These are phyloP conservation scores for Chaetura pelagica DNA, from an alignment of 2,113 vertebrate species.

Conservation along the genomic window DNA sequence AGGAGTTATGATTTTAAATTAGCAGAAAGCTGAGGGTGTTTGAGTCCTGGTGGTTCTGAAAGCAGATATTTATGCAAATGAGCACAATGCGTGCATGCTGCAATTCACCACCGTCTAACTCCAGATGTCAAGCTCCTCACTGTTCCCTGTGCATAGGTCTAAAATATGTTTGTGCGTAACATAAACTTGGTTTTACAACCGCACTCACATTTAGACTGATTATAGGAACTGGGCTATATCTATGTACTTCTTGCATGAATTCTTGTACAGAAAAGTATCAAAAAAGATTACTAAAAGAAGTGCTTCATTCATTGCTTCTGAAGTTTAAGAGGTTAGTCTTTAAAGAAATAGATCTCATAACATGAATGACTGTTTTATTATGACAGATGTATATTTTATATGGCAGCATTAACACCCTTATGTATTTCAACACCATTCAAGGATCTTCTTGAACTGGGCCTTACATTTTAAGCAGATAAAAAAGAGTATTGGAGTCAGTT, in stretches of 20 bases:
- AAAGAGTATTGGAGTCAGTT: neutral
- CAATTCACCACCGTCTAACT: slow-evolving; percentile 50
- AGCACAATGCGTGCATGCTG: slow-evolving; percentile 22
- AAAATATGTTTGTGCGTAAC: slow-evolving; percentile 49
- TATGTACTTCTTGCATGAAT: neutral
- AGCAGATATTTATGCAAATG: slow-evolving; percentile 44
- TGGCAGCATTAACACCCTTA: neutral
- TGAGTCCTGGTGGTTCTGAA: slow-evolving; percentile 19
- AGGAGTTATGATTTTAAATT: neutral
- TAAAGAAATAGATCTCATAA: neutral
- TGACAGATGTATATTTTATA: neutral
- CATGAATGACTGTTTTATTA: neutral
- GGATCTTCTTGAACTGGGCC: neutral
- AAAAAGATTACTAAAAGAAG: neutral
- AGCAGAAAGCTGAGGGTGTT: neutral
- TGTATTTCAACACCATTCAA: neutral
- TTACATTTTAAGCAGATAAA: neutral
- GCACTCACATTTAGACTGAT: slow-evolving; percentile 3
- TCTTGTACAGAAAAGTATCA: neutral
- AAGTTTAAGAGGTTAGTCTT: neutral
- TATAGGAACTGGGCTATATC: neutral
- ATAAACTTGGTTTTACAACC: slow-evolving; percentile 39
- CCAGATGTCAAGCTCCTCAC: slow-evolving; percentile 62
- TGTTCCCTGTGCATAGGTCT: slow-evolving; percentile 50
- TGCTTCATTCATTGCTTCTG: neutral